Conservation (phyloP, 1,140 invertebrate species). For the Trinorchestia longiramus region DNA sequence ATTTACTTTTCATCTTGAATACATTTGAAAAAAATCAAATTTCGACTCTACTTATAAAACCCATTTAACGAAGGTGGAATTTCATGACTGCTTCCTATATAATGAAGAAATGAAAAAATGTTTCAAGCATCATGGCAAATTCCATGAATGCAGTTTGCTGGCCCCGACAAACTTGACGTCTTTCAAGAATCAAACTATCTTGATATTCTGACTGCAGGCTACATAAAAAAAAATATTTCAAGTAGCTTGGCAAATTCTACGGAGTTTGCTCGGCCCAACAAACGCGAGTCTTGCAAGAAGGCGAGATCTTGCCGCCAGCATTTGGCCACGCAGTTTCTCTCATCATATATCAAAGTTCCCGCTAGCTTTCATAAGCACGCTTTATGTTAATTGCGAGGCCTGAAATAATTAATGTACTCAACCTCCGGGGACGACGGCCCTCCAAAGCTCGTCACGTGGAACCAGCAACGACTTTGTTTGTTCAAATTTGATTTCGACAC, state of each 20-base stretch:
- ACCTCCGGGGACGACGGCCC: background rate
- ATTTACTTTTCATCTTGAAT: too few relatives aligned
- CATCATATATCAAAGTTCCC: slow-evolving; percentile 54
- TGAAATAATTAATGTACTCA: slow-evolving; percentile 51
- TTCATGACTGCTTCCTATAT: too few relatives aligned
- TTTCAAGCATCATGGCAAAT: too few relatives aligned
- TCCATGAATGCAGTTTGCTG: too few relatives aligned
- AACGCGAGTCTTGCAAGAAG: slow-evolving; percentile 13
- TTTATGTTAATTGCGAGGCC: slow-evolving; percentile 51
- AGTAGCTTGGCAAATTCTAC: background rate
- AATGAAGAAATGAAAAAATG: too few relatives aligned
- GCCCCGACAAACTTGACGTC: too few relatives aligned
- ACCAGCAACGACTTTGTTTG: background rate
- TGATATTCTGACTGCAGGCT: background rate
- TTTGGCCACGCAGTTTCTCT: background rate
- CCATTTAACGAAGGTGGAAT: too few relatives aligned
- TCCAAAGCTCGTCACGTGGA: background rate
- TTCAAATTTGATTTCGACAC: background rate
- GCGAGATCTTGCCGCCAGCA: background rate
- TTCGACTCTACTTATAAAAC: too few relatives aligned
- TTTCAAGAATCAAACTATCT: background rate
- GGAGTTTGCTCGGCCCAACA: background rate
- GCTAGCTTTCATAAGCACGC: slow-evolving; percentile 46
- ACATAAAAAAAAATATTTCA: background rate
- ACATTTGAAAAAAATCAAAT: too few relatives aligned